phyloP scores from a whole-genome alignment of 2,888 invertebrate genomes.

The Polylopha cassiicola region DNA sequence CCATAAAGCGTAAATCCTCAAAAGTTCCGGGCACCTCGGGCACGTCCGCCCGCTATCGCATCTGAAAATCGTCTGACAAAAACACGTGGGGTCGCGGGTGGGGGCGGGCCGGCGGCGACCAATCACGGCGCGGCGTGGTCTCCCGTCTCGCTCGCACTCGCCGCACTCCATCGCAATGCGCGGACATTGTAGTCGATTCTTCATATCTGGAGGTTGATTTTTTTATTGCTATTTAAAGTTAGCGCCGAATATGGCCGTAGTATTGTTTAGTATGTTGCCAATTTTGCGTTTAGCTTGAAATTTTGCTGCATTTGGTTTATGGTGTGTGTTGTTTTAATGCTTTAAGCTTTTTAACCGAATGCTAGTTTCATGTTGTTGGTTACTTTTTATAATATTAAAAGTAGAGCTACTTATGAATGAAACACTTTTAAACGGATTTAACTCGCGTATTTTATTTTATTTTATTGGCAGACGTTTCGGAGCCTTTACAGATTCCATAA shows the following conservation, averaged over 20 bases:
- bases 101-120: conserved; percentile 43
- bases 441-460: too few relatives aligned
- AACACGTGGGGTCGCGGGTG: conserved; percentile 51
- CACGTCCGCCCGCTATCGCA: conserved; percentile 40
- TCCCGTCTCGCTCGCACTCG: conserved; percentile 32
- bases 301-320: too few relatives aligned
- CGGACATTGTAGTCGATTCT: conserved; percentile 60
- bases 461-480: too few relatives aligned
- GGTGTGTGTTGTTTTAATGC: too few relatives aligned
- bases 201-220: conserved; percentile 59
- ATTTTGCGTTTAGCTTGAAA: conserved; percentile 39
- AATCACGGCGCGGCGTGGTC: conserved; percentile 30
- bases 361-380: too few relatives aligned
- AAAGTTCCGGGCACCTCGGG: conserved; percentile 38
- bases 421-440: too few relatives aligned
- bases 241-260: conserved; percentile 40
- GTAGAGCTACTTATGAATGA: too few relatives aligned
- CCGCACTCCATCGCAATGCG: conserved; percentile 44
- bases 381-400: too few relatives aligned
- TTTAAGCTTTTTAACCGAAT: too few relatives aligned
- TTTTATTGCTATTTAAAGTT: conserved; percentile 60
- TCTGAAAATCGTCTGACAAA: conserved; percentile 57
- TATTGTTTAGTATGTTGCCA: conserved; percentile 43
- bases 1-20: conserved; percentile 34
- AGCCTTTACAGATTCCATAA: too few relatives aligned